Percentiles rank a stretch among this genome's conserved stretches.
These are phyloP conservation scores for Amphiprion clarkii DNA, from an alignment of 2,797 vertebrate genomes.

Conservation along the genomic window DNA sequence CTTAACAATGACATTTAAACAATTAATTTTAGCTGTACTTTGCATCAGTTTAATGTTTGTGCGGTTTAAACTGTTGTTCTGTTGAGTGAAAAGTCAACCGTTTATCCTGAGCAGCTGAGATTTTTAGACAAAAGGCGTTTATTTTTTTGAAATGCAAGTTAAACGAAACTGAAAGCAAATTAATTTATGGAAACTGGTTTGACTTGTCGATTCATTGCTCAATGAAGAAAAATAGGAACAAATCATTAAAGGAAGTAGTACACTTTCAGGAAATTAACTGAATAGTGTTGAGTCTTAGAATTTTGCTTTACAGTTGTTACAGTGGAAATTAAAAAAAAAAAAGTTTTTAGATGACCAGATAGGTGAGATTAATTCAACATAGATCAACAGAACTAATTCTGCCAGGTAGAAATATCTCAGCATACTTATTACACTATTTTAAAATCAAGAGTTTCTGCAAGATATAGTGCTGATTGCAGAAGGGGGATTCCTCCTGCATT, in stretches of 20 bases:
- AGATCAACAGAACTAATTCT: background rate
- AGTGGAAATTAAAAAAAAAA: background rate
- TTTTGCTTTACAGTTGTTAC: background rate
- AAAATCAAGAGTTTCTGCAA: background rate
- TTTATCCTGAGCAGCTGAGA: background rate
- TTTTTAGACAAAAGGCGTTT: background rate
- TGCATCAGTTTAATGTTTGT: background rate
- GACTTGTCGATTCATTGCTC: background rate
- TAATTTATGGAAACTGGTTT: background rate
- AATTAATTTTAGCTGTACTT: background rate
- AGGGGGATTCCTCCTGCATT: background rate
- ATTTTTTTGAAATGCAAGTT: accelerated
- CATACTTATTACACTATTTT: background rate
- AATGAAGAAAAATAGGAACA: background rate
- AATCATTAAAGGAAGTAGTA: background rate
- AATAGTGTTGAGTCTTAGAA: background rate
- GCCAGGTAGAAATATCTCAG: background rate
- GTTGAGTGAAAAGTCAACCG: background rate
- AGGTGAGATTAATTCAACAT: too few relatives aligned
- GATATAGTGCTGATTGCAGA: background rate
- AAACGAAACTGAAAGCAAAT: slow-evolving; percentile 27
- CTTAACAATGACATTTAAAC: background rate
- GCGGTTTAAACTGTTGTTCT: background rate
- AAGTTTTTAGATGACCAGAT: background rate
- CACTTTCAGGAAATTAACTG: background rate